A percentile compares a stretch with the other conserved stretches of the same genome.
These are phyloP conservation scores for Neopelma chrysocephalum DNA, from an alignment of 2,797 vertebrate genomes.

Conservation along the genomic window DNA sequence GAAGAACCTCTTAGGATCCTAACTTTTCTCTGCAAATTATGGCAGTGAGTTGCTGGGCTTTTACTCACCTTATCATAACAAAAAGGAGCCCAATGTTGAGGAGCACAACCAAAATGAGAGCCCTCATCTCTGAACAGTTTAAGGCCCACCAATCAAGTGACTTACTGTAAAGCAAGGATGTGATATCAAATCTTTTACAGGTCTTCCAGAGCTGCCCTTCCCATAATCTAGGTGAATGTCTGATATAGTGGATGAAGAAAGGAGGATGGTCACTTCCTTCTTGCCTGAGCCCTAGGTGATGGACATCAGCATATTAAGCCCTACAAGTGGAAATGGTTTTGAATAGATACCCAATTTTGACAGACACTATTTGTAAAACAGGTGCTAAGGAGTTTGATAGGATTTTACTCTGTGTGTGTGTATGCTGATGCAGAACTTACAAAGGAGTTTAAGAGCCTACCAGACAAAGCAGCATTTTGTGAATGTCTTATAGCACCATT, in stretches of 20 bases:
- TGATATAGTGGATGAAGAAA: not conserved
- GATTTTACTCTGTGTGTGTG: not conserved
- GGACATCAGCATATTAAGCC: not conserved
- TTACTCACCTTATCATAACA: not conserved
- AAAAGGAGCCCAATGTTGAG: not conserved
- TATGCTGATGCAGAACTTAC: not conserved
- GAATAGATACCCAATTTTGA: not conserved
- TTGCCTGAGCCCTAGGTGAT: not conserved
- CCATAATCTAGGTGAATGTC: not conserved
- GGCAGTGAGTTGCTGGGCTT: not conserved
- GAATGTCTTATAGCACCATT: rapidly evolving
- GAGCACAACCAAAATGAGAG: not conserved
- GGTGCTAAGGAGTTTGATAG: not conserved
- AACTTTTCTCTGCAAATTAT: not conserved
- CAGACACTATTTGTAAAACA: not conserved
- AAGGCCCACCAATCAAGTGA: not conserved
- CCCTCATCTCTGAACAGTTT: not conserved
- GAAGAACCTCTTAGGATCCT: not conserved
- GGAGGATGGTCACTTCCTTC: not conserved
- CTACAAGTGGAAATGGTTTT: not conserved
- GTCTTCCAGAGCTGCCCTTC: not conserved
- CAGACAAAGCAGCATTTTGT: not conserved
- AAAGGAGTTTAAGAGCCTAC: not conserved
- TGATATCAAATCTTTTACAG: not conserved
- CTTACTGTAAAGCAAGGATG: not conserved